These are phyloP conservation scores for Nothura maculosa DNA, from an alignment of 2,797 vertebrate genomes.

Conservation along the genomic window DNA sequence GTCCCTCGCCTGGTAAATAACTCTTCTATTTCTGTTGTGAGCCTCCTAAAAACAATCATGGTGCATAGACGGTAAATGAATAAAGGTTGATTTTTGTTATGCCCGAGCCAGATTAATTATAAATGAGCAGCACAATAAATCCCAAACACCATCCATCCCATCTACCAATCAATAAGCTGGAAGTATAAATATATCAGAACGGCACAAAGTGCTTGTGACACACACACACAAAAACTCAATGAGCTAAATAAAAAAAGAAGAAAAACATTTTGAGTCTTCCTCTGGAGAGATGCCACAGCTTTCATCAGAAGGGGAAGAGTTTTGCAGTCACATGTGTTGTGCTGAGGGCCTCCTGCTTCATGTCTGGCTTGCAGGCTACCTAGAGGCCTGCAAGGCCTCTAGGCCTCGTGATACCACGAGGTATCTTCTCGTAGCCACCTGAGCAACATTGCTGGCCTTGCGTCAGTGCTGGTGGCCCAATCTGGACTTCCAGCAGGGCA, in stretches of 20 bases:
- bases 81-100: constrained; percentile 47
- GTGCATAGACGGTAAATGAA: constrained; percentile 27
- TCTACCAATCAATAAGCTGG: constrained; percentile 39
- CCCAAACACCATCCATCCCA: constrained; percentile 31
- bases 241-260: constrained; percentile 55
- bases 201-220: constrained; percentile 31
- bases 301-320: constrained; percentile 54
- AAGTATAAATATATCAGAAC: constrained; percentile 58
- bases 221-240: constrained; percentile 22
- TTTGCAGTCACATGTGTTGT: constrained; percentile 36
- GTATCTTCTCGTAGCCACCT: background rate
- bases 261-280: constrained; percentile 55
- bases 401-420: no score
- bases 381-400: no score
- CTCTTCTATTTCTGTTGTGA: background rate
- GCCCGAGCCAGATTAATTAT: constrained; percentile 38
- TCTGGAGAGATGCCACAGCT: constrained; percentile 50
- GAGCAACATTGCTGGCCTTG: background rate
- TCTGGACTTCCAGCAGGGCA: background rate
- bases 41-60: background rate
- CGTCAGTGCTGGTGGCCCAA: constrained; percentile 4
- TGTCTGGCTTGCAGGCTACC: background rate
- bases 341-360: background rate
- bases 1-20: background rate
- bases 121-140: constrained; percentile 54